Percentiles rank a stretch among this genome's conserved stretches.
Evolutionary conservation across 1,140 invertebrate species (phyloP).

Genomic region (Dufourea novaeangliae): DNA sequence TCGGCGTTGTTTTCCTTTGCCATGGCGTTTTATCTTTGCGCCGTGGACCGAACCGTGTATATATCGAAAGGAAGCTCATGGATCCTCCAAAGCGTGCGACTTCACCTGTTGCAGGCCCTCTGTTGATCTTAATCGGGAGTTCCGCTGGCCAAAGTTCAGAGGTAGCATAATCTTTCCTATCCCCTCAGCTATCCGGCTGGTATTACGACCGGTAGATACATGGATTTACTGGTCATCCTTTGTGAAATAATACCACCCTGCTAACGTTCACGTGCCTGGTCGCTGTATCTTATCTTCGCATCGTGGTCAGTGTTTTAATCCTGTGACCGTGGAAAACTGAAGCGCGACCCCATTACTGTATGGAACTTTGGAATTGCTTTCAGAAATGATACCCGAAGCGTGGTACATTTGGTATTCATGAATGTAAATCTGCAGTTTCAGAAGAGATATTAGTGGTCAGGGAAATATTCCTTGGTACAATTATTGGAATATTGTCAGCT

Average conservation of each 20-base stretch:
- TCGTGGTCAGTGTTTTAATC: background rate
- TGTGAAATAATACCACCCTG: background rate
- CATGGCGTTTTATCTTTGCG: conserved; percentile 10
- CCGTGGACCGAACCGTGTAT: background rate
- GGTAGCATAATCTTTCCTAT: conserved; percentile 42
- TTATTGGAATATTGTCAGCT: no score
- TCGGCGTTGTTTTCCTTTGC: background rate
- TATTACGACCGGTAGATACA: background rate
- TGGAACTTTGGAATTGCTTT: background rate
- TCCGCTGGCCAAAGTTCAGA: conserved; percentile 50
- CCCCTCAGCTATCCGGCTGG: background rate
- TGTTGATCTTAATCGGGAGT: conserved; percentile 63
- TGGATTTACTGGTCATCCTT: background rate
- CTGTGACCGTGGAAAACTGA: no score
- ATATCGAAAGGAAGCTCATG: conserved; percentile 48
- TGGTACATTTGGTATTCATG: no score
- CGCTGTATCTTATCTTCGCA: background rate
- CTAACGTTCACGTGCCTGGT: no score
- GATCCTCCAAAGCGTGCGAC: conserved; percentile 49
- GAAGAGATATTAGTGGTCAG: no score
- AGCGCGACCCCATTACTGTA: no score
- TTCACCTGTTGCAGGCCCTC: conserved; percentile 62
- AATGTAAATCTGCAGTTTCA: no score
- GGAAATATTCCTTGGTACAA: no score
- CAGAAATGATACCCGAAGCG: no score